Conservation (phyloP, 2,113 vertebrate species). For the Raphicerus campestris region DNA sequence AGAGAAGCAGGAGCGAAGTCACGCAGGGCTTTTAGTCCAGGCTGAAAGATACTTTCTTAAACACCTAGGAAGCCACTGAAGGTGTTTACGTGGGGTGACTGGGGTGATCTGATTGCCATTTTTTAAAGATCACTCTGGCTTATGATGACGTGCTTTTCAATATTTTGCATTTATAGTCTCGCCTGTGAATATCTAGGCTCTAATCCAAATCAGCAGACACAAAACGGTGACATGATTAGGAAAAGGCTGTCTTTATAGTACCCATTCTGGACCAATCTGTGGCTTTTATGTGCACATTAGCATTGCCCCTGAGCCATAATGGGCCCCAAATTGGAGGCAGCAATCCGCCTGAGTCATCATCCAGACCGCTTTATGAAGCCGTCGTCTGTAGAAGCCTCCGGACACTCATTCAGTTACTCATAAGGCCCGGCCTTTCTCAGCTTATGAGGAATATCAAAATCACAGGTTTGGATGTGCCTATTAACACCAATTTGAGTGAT, state of each 20-base stretch:
- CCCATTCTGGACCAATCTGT: slow-evolving; percentile 57
- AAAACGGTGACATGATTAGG: slow-evolving; percentile 64
- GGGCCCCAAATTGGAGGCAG: slow-evolving; percentile 33
- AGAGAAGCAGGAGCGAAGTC: background rate
- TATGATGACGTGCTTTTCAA: slow-evolving; percentile 24
- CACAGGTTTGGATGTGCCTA: background rate
- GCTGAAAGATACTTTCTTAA: background rate
- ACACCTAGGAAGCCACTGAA: background rate
- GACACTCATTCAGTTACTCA: slow-evolving; percentile 38
- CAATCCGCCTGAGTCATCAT: slow-evolving; percentile 45
- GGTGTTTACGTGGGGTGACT: background rate
- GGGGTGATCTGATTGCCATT: background rate
- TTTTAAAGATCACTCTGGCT: slow-evolving; percentile 31
- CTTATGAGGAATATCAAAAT: background rate
- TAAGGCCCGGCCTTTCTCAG: background rate
- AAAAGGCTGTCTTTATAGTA: slow-evolving; percentile 61
- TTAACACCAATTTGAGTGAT: background rate
- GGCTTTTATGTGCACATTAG: slow-evolving; percentile 66
- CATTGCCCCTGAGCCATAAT: slow-evolving; percentile 50
- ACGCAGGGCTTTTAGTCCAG: background rate
- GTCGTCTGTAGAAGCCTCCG: background rate
- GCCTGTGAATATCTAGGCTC: slow-evolving; percentile 55
- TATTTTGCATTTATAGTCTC: slow-evolving; percentile 41
- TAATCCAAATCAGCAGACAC: slow-evolving; percentile 60
- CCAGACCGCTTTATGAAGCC: slow-evolving; percentile 52